Evolutionary conservation across 2,888 invertebrate genomes (phyloP), one percentile per base, ranked within the genome.

Genomic region (Maniola hyperantus): DNA sequence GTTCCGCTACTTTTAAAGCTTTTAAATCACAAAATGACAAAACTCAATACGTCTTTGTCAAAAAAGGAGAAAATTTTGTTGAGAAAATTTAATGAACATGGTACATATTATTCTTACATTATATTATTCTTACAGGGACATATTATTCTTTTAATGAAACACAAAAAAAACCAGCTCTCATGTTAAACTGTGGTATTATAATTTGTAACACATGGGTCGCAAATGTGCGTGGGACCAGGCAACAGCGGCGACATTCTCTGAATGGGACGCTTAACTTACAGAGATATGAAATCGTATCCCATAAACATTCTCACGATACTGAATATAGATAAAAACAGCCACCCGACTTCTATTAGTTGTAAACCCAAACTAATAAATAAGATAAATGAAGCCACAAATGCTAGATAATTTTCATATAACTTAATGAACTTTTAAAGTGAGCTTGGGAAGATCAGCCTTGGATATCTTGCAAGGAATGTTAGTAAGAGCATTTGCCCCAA

Each of bases 301-400:
- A 79, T 80, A 81, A 79, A 75, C 80, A 83, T 88, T 90, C 89
- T 85, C 89, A 89, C 86, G 86, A 81, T 85, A 83, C 82, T 78
- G 76, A 80, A 76, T 81, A 83, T 74, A 78, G 78, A 84, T 81
- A 79, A 78, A 82, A 82, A 82, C 78, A 77, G 57, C 57, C 63
- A 67, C 36, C 62, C 64, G 55, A 64, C 55, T 65, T 58, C 39
- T 60, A 15, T 69, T 44, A 60, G 20, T 20, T 34, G 13, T 54
- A 42, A 59, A 18, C 53, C 18, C 51, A 60, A 46, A 50, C 8
- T 13, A 13, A 39, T 48, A 48, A 67, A 64, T 54, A 64, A 55
- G 10, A 53, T 62, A 42, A 50, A 62, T 62, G n/a, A 42, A 62
- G 53, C 33, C 42, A 33, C 53, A 36, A 48, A 36, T 50, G 34